Conservation (phyloP, 2,797 vertebrate genomes). For the Gallinago solitaria region DNA sequence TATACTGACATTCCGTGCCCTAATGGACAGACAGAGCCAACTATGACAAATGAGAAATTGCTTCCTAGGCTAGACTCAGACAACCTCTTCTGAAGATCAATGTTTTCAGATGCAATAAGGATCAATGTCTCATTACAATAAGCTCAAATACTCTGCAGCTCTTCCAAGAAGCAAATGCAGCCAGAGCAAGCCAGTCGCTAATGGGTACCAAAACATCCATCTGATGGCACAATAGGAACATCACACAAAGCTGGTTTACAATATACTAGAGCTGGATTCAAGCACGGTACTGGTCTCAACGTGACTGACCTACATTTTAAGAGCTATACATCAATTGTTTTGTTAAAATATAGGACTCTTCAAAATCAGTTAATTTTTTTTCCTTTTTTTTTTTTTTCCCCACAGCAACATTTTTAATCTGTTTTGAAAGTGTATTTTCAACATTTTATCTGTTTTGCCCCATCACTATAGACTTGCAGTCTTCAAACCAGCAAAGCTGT, state of each 20-base stretch:
- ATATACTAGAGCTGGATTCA: neutral
- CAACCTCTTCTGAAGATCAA: neutral
- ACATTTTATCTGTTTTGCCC: neutral
- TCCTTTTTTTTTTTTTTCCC: neutral
- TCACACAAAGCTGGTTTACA: neutral
- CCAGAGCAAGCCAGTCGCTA: neutral
- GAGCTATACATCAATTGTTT: slow-evolving; percentile 9
- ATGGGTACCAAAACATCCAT: neutral
- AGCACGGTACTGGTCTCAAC: neutral
- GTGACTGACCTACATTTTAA: slow-evolving; percentile 7
- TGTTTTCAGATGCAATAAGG: neutral
- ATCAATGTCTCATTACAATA: neutral
- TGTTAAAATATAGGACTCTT: slow-evolving; percentile 20
- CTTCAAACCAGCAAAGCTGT: neutral
- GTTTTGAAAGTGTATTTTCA: neutral
- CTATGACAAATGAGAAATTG: neutral
- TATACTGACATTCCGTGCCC: neutral
- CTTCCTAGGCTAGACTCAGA: neutral
- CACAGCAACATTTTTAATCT: neutral
- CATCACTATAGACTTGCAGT: neutral
- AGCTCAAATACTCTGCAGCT: neutral
- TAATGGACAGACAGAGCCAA: neutral
- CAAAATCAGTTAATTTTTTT: neutral
- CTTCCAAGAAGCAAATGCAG: neutral
- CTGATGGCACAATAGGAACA: neutral